phyloP scores from a whole-genome alignment of 2,797 vertebrate species.

The Meriones psammophilus region DNA sequence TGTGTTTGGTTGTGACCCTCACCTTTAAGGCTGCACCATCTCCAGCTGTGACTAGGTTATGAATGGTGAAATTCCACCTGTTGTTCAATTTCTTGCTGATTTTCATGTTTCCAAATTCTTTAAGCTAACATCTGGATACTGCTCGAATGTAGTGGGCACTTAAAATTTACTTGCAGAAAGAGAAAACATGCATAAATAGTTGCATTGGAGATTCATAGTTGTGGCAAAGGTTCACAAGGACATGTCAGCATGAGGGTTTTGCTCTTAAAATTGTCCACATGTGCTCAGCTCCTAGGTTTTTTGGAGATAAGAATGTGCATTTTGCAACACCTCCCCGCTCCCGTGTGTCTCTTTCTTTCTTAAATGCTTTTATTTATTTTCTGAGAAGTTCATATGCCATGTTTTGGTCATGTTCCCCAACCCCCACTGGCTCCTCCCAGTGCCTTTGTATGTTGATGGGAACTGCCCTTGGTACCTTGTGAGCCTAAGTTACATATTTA shows the following conservation, averaged over 20 bases:
- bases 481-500: not conserved
- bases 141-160: not conserved
- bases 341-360: not conserved
- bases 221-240: not conserved
- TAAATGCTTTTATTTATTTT: not conserved
- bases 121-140: not conserved
- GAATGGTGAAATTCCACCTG: not conserved
- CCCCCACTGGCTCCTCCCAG: not conserved
- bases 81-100: conserved; percentile 15
- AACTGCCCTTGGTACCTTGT: not conserved
- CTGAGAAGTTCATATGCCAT: not conserved
- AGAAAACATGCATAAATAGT: not conserved
- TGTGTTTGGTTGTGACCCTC: not conserved
- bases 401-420: not conserved
- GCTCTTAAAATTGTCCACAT: not conserved
- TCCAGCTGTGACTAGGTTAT: not conserved
- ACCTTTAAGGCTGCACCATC: not conserved
- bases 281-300: not conserved
- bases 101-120: not conserved
- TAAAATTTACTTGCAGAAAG: conserved; percentile 15
- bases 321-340: not conserved
- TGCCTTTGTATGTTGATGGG: not conserved
- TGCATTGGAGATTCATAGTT: not conserved
- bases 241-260: not conserved
- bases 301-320: not conserved